These are phyloP conservation scores for Coreoperca whiteheadi DNA, from an alignment of 2,113 vertebrate genomes.

Conservation along the genomic window DNA sequence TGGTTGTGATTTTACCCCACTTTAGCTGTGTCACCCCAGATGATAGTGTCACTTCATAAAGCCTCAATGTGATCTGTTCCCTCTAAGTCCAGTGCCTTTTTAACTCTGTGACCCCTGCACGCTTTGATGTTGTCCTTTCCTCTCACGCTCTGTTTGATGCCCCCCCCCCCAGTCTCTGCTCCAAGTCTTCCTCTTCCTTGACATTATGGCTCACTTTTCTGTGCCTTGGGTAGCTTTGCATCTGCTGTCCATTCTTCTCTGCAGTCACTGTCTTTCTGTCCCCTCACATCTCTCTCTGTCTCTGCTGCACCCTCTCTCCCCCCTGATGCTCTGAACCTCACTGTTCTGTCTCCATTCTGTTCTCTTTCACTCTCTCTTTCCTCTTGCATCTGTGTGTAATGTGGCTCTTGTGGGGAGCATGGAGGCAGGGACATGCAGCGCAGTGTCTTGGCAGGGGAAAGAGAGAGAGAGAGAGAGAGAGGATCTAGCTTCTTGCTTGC, in stretches of 20 bases:
- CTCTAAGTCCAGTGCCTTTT: constrained; percentile 47
- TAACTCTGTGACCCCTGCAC: constrained; percentile 57
- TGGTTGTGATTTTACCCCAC: constrained; percentile 11
- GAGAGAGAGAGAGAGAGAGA: constrained; percentile 32
- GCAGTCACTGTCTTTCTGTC: not conserved
- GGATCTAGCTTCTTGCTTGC: constrained; percentile 55
- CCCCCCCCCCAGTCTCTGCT: not conserved
- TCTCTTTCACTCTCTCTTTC: constrained; percentile 40
- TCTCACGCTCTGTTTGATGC: constrained; percentile 27
- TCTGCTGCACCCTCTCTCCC: constrained; percentile 12
- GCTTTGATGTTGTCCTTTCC: constrained; percentile 73
- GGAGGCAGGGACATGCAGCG: constrained; percentile 68
- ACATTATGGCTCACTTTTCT: not conserved
- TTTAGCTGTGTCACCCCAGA: constrained; percentile 29
- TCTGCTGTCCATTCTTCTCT: constrained; percentile 24
- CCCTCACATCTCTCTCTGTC: constrained; percentile 12
- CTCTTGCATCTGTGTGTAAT: constrained; percentile 68
- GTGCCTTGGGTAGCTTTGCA: not conserved
- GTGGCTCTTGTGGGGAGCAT: constrained; percentile 69
- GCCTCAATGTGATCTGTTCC: constrained; percentile 46
- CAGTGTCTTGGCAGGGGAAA: constrained; percentile 70
- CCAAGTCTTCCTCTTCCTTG: not conserved
- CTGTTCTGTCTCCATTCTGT: constrained; percentile 32
- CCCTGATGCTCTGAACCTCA: constrained; percentile 22
- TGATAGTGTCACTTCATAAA: constrained; percentile 39